A percentile compares a stretch with the other conserved stretches of the same genome.
These are phyloP conservation scores for Gryon sp. DNA, from an alignment of 1,140 invertebrate species.

Conservation along the genomic window DNA sequence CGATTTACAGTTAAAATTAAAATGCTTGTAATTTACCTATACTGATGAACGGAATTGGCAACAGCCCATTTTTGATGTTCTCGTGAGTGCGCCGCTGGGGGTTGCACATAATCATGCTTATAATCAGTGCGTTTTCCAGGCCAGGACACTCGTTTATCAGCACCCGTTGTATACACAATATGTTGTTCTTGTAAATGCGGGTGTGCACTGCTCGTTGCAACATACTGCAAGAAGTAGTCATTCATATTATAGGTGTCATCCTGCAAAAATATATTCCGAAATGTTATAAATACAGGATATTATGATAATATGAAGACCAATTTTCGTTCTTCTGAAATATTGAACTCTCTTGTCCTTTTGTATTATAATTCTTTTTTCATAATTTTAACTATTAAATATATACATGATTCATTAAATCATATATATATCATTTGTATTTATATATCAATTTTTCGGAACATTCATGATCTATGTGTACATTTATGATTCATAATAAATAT, in stretches of 20 bases:
- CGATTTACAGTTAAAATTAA: neutral
- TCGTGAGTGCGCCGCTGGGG: conserved; percentile 83
- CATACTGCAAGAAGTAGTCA: conserved; percentile 81
- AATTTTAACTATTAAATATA: too few relatives aligned
- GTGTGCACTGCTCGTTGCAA: conserved; percentile 77
- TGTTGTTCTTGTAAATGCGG: conserved; percentile 81
- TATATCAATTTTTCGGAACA: too few relatives aligned
- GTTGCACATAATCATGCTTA: conserved; percentile 83
- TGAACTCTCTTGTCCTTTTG: too few relatives aligned
- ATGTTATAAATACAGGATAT: neutral
- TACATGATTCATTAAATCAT: too few relatives aligned
- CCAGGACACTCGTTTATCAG: conserved; percentile 83
- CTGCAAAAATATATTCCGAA: conserved; percentile 71
- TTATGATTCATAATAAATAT: too few relatives aligned
- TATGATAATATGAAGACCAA: neutral
- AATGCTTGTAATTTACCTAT: conserved; percentile 75
- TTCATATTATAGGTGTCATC: conserved; percentile 77
- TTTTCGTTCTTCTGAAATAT: conserved; percentile 15
- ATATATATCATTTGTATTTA: too few relatives aligned
- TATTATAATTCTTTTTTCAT: too few relatives aligned
- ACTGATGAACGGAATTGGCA: conserved; percentile 81
- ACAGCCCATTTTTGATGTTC: conserved; percentile 81
- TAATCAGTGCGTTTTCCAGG: conserved; percentile 79
- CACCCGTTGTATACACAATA: conserved; percentile 80
- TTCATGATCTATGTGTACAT: too few relatives aligned